phyloP scores from a whole-genome alignment of 2,113 vertebrate species.

The Cyanistes caeruleus region DNA sequence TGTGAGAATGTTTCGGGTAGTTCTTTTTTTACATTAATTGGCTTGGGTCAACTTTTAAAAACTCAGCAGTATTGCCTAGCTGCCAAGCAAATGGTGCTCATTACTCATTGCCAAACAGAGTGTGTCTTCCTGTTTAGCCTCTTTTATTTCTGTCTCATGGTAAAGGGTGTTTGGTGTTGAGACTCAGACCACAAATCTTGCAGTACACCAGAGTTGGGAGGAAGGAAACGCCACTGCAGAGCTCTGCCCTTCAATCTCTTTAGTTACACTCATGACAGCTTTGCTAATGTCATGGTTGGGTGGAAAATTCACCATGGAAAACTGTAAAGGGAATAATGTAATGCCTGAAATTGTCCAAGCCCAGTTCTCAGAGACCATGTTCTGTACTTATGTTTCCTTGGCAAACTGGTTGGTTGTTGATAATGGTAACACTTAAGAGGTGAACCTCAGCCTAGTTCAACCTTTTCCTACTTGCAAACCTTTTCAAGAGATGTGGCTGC shows the following conservation, averaged over 20 bases:
- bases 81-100: neutral
- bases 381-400: neutral
- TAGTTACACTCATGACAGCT: neutral
- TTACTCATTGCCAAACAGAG: neutral
- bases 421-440: neutral
- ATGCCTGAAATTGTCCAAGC: neutral
- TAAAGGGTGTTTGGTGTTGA: neutral
- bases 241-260: neutral
- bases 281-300: neutral
- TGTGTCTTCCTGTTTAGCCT: neutral
- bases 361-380: accelerated
- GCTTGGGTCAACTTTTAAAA: neutral
- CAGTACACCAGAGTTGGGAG: neutral
- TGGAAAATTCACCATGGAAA: neutral
- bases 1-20: neutral
- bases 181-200: neutral
- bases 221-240: neutral
- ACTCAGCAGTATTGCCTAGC: neutral
- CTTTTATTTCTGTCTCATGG: neutral
- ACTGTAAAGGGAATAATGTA: neutral
- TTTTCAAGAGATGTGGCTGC: neutral
- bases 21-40: neutral
- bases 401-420: neutral
- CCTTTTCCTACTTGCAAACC: neutral
- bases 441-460: neutral